Base-by-base conservation (phyloP, 2,797 vertebrate species). In the Thunnus albacares region DNA sequence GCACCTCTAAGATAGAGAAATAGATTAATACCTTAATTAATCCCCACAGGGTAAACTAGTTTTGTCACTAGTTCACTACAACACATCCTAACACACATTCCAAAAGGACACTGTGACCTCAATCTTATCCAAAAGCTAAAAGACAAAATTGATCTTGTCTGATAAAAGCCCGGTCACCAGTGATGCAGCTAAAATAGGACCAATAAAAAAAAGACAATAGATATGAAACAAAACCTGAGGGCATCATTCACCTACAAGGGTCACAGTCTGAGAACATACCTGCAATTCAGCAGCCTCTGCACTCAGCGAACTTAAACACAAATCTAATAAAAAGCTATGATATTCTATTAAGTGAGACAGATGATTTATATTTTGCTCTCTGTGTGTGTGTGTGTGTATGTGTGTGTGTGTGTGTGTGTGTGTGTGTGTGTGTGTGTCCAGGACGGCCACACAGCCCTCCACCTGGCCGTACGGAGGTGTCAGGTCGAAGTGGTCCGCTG, bases 391-490 rank as follows among this genome's bases (percentile, higher is more conserved):
- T 77, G 28, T 73, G 14, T 75, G 33, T 87, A 8, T 88, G 38
- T 77, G 24, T 64, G 35, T 74, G 24, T 73, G 17, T 76, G 33
- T 87, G 9, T 88, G 38, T 77, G 26, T 66, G 30, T 64, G 33
- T 95, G 93, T 85, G 24, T 57, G 43, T 68, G 43, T 69, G 13
- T 68, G 18, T 66, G 24, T 73, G 2, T 77, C 0, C 90, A 99
- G 98, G 98, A 98, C 51, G 97, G 96, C 30, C 98, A 98, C 92
- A 97, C 96, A 3, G 98, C 97, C 12, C 96, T 99, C 56, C 98
- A 99, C 87, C 96, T 99, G 84, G 98, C 98, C 0, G 98, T 99
- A 6, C 95, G 98, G 51, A 95, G 98, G 79, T 98, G 98, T 94
- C 98, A 99, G 86, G 91, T 97, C 26, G 98, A 99, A 38, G 98